Conservation (phyloP, 2,888 invertebrate genomes). For the Latrodectus hesperus region DNA sequence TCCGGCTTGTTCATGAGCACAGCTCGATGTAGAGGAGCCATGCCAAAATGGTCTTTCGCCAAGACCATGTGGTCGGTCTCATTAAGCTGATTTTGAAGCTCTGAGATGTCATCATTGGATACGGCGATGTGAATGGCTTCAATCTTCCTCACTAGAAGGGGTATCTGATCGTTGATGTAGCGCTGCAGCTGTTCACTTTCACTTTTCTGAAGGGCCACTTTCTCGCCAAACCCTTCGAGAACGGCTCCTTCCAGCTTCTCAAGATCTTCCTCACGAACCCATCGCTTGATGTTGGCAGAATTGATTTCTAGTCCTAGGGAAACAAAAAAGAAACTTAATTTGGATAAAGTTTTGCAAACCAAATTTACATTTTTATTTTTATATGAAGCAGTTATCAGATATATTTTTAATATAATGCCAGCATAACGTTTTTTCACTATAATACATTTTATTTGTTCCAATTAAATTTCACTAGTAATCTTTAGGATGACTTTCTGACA, state of each 20-base stretch:
- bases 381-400: too few species aligned
- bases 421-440: too few species aligned
- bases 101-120: conserved; percentile 69
- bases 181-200: conserved; percentile 64
- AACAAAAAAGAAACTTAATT: not conserved
- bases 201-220: conserved; percentile 73
- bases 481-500: too few species aligned
- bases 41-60: conserved; percentile 86
- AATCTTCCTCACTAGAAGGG: conserved; percentile 70
- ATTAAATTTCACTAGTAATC: too few species aligned
- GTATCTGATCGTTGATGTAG: conserved; percentile 70
- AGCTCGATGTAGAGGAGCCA: conserved; percentile 90
- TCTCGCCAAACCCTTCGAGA: conserved; percentile 91
- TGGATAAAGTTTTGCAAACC: too few species aligned
- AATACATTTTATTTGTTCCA: too few species aligned
- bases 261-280: conserved; percentile 95
- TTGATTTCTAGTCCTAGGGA: conserved; percentile 84
- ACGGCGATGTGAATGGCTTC: conserved; percentile 71
- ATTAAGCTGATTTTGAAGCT: conserved; percentile 80
- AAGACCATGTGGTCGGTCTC: conserved; percentile 88
- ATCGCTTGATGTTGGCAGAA: conserved; percentile 92
- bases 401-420: too few species aligned
- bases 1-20: conserved; percentile 88
- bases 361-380: too few species aligned
- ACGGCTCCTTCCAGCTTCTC: conserved; percentile 88